phyloP scores from a whole-genome alignment of 2,888 invertebrate genomes.

The Tridacna crocea region DNA sequence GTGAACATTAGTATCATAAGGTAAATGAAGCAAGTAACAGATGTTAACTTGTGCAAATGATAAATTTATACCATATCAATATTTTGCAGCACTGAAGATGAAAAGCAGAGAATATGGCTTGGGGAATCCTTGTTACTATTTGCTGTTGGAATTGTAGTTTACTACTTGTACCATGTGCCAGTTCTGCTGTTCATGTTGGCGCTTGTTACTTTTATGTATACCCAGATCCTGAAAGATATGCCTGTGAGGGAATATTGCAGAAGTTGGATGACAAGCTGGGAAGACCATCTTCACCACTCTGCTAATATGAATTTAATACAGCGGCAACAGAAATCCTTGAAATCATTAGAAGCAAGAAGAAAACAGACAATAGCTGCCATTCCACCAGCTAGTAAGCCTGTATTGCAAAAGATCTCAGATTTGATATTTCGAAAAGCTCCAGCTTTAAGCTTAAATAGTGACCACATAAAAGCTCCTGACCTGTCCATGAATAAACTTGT shows the following conservation, averaged over 20 bases:
- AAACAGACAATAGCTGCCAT: conserved; percentile 17
- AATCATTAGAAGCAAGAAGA: conserved; percentile 32
- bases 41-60: not conserved
- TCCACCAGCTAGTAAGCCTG: conserved; percentile 52
- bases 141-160: conserved; percentile 69
- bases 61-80: not conserved
- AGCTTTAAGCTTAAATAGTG: not conserved
- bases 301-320: conserved; percentile 75
- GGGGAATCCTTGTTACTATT: conserved; percentile 73
- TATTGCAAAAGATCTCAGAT: conserved; percentile 41
- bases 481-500: not conserved
- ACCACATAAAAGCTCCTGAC: not conserved
- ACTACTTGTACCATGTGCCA: conserved; percentile 76
- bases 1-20: not conserved
- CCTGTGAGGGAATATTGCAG: conserved; percentile 69
- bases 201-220: conserved; percentile 74
- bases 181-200: conserved; percentile 72
- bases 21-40: not conserved
- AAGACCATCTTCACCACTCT: conserved; percentile 80
- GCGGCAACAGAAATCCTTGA: conserved; percentile 37
- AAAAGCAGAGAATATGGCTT: conserved; percentile 79
- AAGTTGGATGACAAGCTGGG: conserved; percentile 76
- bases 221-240: conserved; percentile 73
- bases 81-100: conserved; percentile 72
- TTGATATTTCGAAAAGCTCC: conserved; percentile 35